Base-by-base conservation (phyloP, 2,888 invertebrate genomes). In the Lepidocyrtinus sp. region DNA sequence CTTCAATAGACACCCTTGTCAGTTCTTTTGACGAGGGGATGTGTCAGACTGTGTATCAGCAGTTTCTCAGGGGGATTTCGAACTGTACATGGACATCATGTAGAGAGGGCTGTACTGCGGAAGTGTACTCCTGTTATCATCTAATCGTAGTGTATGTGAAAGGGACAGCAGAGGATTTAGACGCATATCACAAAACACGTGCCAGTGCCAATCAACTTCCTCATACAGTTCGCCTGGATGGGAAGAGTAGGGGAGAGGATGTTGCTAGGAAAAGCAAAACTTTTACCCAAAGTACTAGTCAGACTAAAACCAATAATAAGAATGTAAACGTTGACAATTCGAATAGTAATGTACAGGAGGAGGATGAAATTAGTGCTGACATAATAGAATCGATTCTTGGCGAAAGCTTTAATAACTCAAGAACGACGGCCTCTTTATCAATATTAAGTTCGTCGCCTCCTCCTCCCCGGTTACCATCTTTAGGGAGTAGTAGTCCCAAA, bases 31-130 rank as follows among this genome's bases (percentile, higher is more conserved):
- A 86, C 25, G 75, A 83, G 27, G 86, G 85, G 21, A 82, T 81
- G 82, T 86, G 86, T 83, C 86, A 85, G 69, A 85, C 86, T n/a
- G 83, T 86, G 25, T 85, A 85, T 80, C 77, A 80, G 45, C 68
- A 74, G 68, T 70, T 71, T 26, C 80, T 86, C 59, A 71, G 75
- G 50, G 88, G 88, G 2, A 77, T 87, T 24, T 86, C 88, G 65
- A 87, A 87, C 62, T 88, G 88, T 82, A 83, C 86, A 22, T 88
- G 88, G 88, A 87, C 88, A 62, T 88, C 88, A 9, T 88, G 88
- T 84, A 85, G 87, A 12, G 86, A 87, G 59, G 88, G 88, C 25
- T 88, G 88, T 78, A 88, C 88, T 1, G 87, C 87, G 7, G 86
- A 86, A 63, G 83, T 87, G 71, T 87, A 84, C 81, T 84, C 83